These are phyloP conservation scores for Ormyrus thymus DNA, from an alignment of 2,888 invertebrate species.

Conservation along the genomic window DNA sequence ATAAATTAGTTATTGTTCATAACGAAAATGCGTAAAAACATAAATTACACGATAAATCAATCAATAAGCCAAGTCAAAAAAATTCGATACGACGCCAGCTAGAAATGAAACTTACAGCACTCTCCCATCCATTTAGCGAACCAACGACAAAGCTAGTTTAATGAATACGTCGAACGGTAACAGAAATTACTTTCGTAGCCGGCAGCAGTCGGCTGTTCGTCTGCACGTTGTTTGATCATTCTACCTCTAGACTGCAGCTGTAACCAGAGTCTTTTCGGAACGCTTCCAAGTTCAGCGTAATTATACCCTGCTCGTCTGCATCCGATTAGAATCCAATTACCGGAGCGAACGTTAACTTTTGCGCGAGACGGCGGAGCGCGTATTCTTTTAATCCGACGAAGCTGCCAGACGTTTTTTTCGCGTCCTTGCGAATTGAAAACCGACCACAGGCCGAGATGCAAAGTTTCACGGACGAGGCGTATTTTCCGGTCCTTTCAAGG, in stretches of 20 bases:
- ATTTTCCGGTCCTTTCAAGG: neutral
- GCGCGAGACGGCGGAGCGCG: neutral
- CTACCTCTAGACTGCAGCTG: neutral
- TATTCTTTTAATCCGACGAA: slow-evolving; percentile 35
- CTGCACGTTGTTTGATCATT: neutral
- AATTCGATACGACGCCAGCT: too few species aligned
- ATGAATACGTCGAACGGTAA: too few species aligned
- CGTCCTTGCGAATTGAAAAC: slow-evolving; percentile 12
- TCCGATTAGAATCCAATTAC: slow-evolving; percentile 49
- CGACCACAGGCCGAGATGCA: neutral
- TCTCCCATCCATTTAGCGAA: too few species aligned
- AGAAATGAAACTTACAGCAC: too few species aligned
- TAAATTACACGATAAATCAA: too few species aligned
- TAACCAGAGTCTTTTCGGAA: slow-evolving; percentile 27
- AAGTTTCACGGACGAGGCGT: neutral
- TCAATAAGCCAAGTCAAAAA: too few species aligned
- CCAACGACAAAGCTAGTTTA: too few species aligned
- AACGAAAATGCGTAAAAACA: too few species aligned
- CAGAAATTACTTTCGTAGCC: neutral
- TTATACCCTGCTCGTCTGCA: slow-evolving; percentile 22
- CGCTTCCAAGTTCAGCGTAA: slow-evolving; percentile 32
- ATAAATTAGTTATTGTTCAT: too few species aligned
- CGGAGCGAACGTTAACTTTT: slow-evolving; percentile 38
- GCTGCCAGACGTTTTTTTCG: slow-evolving; percentile 22
- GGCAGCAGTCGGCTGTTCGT: neutral